phyloP scores from a whole-genome alignment of 2,888 invertebrate genomes.

The Galeruca laticollis region DNA sequence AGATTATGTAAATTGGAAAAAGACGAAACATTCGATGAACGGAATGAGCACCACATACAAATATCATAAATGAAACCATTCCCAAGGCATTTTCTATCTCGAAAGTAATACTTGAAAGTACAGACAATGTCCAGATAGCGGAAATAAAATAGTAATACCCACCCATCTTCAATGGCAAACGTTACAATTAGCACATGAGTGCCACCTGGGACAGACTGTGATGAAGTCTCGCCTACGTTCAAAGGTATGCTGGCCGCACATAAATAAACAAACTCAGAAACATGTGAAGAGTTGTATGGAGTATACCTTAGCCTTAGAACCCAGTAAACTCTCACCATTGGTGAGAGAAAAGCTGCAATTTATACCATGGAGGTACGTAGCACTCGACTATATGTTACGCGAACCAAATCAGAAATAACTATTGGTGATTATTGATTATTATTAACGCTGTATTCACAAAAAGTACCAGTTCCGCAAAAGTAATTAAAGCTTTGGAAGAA shows the following conservation, averaged over 20 bases:
- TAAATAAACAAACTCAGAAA: constrained; percentile 41
- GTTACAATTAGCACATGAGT: constrained; percentile 49
- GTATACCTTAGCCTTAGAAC: constrained; percentile 42
- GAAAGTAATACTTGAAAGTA: constrained; percentile 25
- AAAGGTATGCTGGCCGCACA: constrained; percentile 52
- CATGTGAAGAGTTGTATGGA: constrained; percentile 40
- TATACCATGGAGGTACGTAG: too few relatives aligned
- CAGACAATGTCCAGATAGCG: constrained; percentile 37
- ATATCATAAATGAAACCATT: constrained; percentile 7
- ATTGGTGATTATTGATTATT: too few relatives aligned
- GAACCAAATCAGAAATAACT: too few relatives aligned
- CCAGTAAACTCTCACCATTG: too few relatives aligned
- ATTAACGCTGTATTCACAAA: too few relatives aligned
- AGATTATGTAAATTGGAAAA: constrained; percentile 31
- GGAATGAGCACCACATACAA: constrained; percentile 26
- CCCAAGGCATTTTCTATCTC: constrained; percentile 20
- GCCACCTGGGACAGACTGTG: constrained; percentile 50
- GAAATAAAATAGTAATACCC: constrained; percentile 49
- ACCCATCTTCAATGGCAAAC: constrained; percentile 24
- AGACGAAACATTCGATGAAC: constrained; percentile 25
- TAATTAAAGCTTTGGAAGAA: too few relatives aligned
- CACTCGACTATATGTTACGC: too few relatives aligned
- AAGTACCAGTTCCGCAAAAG: too few relatives aligned
- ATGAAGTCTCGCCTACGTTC: constrained; percentile 48
- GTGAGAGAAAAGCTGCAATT: too few relatives aligned